Base-by-base conservation (phyloP, 37 sponge, comb jelly and placozoan genomes). In the Cliona cf. orientalis region DNA sequence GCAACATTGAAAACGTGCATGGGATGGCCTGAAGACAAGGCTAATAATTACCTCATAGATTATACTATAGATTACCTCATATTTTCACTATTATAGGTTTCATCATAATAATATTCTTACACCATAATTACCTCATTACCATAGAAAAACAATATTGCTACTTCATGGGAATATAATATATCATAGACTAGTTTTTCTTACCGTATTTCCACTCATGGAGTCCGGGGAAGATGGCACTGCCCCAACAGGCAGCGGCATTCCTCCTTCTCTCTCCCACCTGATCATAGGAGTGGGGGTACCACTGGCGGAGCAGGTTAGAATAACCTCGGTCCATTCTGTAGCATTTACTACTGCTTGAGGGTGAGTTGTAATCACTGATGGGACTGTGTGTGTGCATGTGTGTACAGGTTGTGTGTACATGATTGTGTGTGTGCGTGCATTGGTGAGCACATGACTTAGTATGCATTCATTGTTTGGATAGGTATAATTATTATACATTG, bases 261-360 rank as follows among this genome's bases (percentile, higher is more conserved):
- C 76, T 3, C 57, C 49, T 14, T 80, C 2, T 58, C 43, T 35
- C 4, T 42, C 11, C 86, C 86, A 85, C n/a, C 78, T 19, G 2
- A 85, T 49, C 1, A 31, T 29, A 26, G 86, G 86, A 5, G 58
- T 7, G 59, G 76, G 76, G 26, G 35, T 58, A 2, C 76, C 76
- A n/a, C 25, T 41, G 25, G 55, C 26, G 38, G 29, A 23, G 42
- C 76, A 75, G 1, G 59, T 2, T 17, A 75, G 19, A 21, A 26
- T 75, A 37, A 58, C 23, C 33, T 17, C 41, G 1, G 11, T 39
- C 14, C 55, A 35, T 38, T 75, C 76, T 35, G n/a, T n/a, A n/a
- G 59, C 11, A 6, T 39, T 43, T 21, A 17, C 29, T 5, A 5
- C 19, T 11, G 31, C 12, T 33, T 23, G 23, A 35, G 73, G 73